Conservation (phyloP, 2,888 invertebrate genomes). For the Drosophila ustulata region DNA sequence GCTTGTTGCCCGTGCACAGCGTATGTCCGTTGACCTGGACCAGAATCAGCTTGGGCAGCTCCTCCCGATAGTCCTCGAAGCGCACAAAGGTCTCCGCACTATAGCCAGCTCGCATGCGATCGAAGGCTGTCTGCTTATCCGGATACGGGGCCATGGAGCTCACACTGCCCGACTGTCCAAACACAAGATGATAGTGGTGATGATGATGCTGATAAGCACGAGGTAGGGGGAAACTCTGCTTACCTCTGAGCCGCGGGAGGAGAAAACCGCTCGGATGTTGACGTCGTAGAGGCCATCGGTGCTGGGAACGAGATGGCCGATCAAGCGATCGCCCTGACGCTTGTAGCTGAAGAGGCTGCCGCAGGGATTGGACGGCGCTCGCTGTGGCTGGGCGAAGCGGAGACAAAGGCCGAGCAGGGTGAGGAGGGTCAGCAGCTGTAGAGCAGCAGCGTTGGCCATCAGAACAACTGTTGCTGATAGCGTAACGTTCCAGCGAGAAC, state of each 20-base stretch:
- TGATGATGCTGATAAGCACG: neutral
- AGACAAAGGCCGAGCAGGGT: slow-evolving; percentile 30
- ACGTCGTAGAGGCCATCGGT: slow-evolving; percentile 39
- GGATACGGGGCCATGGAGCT: slow-evolving; percentile 54
- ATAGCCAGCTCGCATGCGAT: slow-evolving; percentile 47
- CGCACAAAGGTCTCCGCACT: slow-evolving; percentile 47
- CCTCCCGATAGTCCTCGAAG: slow-evolving; percentile 38
- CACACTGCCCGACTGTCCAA: slow-evolving; percentile 39
- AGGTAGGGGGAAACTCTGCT: neutral
- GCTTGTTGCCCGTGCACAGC: slow-evolving; percentile 47
- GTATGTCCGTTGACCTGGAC: slow-evolving; percentile 49
- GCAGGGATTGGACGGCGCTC: slow-evolving; percentile 55
- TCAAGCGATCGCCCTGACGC: slow-evolving; percentile 30
- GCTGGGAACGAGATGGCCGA: slow-evolving; percentile 52
- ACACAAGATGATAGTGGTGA: no score
- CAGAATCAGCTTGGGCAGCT: slow-evolving; percentile 58
- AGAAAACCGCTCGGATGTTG: slow-evolving; percentile 46
- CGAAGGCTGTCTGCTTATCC: slow-evolving; percentile 31
- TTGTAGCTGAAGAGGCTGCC: slow-evolving; percentile 53
- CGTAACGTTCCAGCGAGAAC: slow-evolving; percentile 44
- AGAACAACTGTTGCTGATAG: slow-evolving; percentile 52
- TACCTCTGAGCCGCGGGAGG: slow-evolving; percentile 37
- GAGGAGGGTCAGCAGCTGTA: slow-evolving; percentile 2
- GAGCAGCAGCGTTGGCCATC: slow-evolving; percentile 31
- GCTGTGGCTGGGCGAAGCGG: slow-evolving; percentile 29